Conservation (phyloP, 2,113 vertebrate genomes). For the Eublepharis macularius region DNA sequence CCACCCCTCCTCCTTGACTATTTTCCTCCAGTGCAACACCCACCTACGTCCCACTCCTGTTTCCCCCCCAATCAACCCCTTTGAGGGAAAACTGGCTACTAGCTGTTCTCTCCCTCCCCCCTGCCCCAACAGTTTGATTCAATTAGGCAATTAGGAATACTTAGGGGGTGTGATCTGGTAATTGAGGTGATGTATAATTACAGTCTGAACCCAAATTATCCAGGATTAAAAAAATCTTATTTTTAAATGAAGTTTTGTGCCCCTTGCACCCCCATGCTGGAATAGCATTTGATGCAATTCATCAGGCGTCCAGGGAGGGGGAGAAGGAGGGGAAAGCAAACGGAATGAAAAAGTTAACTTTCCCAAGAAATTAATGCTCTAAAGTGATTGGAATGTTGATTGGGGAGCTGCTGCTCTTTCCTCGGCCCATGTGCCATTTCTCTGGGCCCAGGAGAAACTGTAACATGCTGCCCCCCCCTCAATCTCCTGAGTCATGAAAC, state of each 20-base stretch:
- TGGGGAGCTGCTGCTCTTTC: neutral
- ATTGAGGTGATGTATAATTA: constrained; percentile 79
- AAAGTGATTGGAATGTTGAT: neutral
- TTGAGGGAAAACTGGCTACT: neutral
- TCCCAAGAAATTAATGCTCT: constrained; percentile 34
- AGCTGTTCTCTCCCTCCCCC: constrained; percentile 47
- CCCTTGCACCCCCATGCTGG: constrained; percentile 41
- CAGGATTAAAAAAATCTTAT: constrained; percentile 61
- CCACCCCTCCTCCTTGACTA: neutral
- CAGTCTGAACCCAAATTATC: constrained; percentile 74
- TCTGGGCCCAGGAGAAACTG: too few relatives aligned
- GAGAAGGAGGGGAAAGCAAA: neutral
- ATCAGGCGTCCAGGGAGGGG: constrained; percentile 2
- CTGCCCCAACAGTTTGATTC: constrained; percentile 63
- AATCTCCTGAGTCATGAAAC: too few relatives aligned
- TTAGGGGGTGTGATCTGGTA: constrained; percentile 69
- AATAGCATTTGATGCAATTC: constrained; percentile 49
- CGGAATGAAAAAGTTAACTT: neutral
- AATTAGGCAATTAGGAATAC: constrained; percentile 77
- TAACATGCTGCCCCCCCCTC: too few relatives aligned
- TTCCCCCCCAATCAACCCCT: neutral
- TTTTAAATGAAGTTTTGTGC: neutral
- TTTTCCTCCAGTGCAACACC: neutral
- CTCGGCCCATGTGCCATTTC: too few relatives aligned
- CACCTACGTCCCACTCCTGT: neutral